Conservation (phyloP, 2,888 invertebrate genomes). For the Hypercompe scribonia region DNA sequence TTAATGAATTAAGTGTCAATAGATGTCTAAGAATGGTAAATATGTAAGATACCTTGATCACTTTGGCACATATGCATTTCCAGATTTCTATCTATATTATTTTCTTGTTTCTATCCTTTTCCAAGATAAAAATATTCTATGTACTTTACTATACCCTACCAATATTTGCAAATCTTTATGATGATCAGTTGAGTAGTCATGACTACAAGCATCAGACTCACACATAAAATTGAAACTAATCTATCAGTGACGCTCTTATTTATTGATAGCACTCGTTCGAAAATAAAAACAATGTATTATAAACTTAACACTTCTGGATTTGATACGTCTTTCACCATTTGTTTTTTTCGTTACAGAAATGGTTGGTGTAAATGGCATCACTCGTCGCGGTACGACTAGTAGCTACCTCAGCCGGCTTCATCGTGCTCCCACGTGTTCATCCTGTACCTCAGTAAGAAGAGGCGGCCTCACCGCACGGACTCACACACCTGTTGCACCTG, state of each 20-base stretch:
- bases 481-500: slow-evolving; percentile 52
- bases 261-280: not conserved
- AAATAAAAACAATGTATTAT: not conserved
- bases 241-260: not conserved
- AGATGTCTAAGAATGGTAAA: too few relatives aligned
- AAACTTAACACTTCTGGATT: not conserved
- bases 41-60: too few relatives aligned
- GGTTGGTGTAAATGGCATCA: slow-evolving; percentile 71
- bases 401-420: slow-evolving; percentile 69
- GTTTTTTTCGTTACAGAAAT: slow-evolving; percentile 61
- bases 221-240: too few relatives aligned
- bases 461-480: slow-evolving; percentile 37
- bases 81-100: too few relatives aligned
- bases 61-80: too few relatives aligned
- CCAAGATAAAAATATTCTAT: too few relatives aligned
- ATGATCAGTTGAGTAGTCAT: too few relatives aligned
- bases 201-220: too few relatives aligned
- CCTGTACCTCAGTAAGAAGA: slow-evolving; percentile 66
- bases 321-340: not conserved
- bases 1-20: too few relatives aligned
- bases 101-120: too few relatives aligned
- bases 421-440: slow-evolving; percentile 69
- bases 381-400: slow-evolving; percentile 70
- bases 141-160: too few relatives aligned
- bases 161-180: too few relatives aligned